phyloP scores from a whole-genome alignment of 2,888 invertebrate species.

The Eledone cirrhosa region DNA sequence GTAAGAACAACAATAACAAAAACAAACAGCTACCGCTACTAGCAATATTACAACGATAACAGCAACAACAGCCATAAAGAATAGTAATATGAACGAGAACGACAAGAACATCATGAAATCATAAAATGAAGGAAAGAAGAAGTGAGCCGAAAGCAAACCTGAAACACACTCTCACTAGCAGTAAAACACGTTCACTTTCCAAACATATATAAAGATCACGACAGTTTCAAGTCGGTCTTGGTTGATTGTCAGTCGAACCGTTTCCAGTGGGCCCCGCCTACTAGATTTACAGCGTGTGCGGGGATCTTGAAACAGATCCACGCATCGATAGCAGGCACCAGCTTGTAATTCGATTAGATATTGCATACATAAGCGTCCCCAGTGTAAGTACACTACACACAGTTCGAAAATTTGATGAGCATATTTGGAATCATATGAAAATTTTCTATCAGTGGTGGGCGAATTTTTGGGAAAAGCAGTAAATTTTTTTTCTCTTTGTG shows the following conservation, averaged over 20 bases:
- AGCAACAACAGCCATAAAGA: too few relatives aligned
- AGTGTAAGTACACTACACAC: slow-evolving; percentile 18
- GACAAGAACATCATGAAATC: neutral
- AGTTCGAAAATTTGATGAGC: slow-evolving; percentile 20
- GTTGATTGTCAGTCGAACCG: slow-evolving; percentile 19
- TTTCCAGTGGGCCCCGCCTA: slow-evolving; percentile 14
- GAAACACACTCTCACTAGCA: slow-evolving; percentile 16
- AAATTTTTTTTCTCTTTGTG: neutral
- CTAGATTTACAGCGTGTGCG: slow-evolving; percentile 3
- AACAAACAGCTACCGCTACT: too few relatives aligned
- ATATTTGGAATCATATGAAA: slow-evolving; percentile 21
- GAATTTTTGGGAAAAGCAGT: slow-evolving; percentile 12
- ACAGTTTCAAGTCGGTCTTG: slow-evolving; percentile 6
- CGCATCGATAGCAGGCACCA: slow-evolving; percentile 7
- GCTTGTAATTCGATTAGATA: slow-evolving; percentile 6
- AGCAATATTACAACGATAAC: too few relatives aligned
- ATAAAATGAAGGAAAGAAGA: neutral
- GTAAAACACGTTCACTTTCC: slow-evolving; percentile 16
- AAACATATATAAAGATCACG: slow-evolving; percentile 21
- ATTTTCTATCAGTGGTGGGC: slow-evolving; percentile 21
- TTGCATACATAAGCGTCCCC: slow-evolving; percentile 20
- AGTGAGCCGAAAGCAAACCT: neutral
- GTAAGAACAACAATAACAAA: too few relatives aligned
- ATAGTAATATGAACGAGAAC: too few relatives aligned
- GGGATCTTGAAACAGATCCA: slow-evolving; percentile 22